Conservation (phyloP, 2,888 invertebrate genomes). For the Lepidonotus clava region DNA sequence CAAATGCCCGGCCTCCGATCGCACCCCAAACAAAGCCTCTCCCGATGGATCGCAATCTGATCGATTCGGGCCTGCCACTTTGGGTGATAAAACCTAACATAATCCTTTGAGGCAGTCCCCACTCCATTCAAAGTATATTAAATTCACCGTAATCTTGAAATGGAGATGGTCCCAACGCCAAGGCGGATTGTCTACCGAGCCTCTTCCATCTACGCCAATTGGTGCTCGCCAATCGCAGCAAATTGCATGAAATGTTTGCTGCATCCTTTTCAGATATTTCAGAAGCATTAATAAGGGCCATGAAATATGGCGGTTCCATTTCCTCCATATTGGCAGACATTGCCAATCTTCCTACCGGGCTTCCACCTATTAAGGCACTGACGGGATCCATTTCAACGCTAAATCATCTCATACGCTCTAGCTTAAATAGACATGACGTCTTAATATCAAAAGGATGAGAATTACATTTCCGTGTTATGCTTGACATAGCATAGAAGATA, state of each 20-base stretch:
- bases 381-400: too few relatives aligned
- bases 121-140: slow-evolving; percentile 35
- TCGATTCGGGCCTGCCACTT: slow-evolving; percentile 20
- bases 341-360: too few relatives aligned
- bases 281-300: too few relatives aligned
- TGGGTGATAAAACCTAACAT: slow-evolving; percentile 20
- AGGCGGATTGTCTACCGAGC: not conserved
- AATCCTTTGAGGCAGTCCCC: slow-evolving; percentile 25
- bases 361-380: too few relatives aligned
- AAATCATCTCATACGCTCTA: too few relatives aligned
- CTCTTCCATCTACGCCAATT: not conserved
- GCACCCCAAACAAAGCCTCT: slow-evolving; percentile 24
- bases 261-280: too few relatives aligned
- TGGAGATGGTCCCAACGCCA: not conserved
- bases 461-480: too few relatives aligned
- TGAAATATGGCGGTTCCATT: too few relatives aligned
- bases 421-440: too few relatives aligned
- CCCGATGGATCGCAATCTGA: slow-evolving; percentile 19
- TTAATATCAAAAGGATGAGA: too few relatives aligned
- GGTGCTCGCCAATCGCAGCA: not conserved
- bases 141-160: slow-evolving; percentile 33
- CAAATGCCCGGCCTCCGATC: slow-evolving; percentile 8
- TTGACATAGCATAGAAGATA: too few relatives aligned
- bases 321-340: too few relatives aligned
- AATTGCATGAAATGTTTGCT: not conserved